Conservation (phyloP, 2,113 vertebrate species). For the Chaetodon auriga region DNA sequence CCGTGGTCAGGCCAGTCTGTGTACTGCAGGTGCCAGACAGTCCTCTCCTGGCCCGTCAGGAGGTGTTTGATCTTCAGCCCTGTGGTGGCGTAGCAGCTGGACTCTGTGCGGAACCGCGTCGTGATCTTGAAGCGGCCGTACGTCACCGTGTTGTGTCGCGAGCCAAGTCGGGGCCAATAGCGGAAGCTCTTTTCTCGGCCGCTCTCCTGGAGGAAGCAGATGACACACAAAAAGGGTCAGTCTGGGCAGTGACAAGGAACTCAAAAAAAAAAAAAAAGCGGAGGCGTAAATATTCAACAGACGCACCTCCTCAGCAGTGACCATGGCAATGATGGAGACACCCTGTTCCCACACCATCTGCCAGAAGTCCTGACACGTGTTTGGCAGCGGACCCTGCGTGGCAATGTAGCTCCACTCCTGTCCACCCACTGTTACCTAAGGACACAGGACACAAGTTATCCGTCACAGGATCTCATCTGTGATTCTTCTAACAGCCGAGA, state of each 20-base stretch:
- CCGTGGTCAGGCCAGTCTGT: constrained; percentile 98
- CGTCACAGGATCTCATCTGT: neutral
- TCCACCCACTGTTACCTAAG: constrained; percentile 89
- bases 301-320: constrained; percentile 94
- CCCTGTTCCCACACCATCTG: constrained; percentile 99
- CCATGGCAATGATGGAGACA: constrained; percentile 96
- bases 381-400: constrained; percentile 92
- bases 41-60: constrained; percentile 94
- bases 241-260: neutral
- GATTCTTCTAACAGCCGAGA: neutral
- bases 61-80: constrained; percentile 97
- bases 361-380: constrained; percentile 98
- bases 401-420: constrained; percentile 97
- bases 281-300: neutral
- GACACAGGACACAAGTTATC: neutral
- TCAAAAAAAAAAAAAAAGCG: too few species aligned
- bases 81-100: constrained; percentile 97
- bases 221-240: neutral
- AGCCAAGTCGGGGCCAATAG: constrained; percentile 97
- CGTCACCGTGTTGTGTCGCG: constrained; percentile 94
- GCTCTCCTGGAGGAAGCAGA: constrained; percentile 86
- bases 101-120: constrained; percentile 96
- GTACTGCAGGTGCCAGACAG: constrained; percentile 98
- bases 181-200: constrained; percentile 97
- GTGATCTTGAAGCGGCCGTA: constrained; percentile 98